These are phyloP conservation scores for Rhagoletis zephyria DNA, from an alignment of 1,140 invertebrate species.

Conservation along the genomic window DNA sequence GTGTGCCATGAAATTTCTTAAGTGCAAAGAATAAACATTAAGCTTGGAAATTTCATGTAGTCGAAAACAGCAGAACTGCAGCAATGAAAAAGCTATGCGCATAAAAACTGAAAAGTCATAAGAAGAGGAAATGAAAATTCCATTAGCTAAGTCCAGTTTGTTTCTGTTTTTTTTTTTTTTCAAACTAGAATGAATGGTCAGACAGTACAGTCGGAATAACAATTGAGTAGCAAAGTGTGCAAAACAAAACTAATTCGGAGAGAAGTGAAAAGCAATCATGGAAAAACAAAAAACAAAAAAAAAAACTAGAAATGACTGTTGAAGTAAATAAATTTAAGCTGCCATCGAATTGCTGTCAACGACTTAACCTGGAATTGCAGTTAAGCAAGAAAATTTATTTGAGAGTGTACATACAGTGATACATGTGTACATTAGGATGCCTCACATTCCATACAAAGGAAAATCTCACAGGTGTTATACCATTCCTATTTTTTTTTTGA, in stretches of 20 bases:
- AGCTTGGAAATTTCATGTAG: too few relatives aligned
- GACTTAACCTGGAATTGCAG: not conserved
- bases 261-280: not conserved
- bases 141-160: not conserved
- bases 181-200: not conserved
- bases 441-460: too few relatives aligned
- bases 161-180: not conserved
- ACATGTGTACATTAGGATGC: too few relatives aligned
- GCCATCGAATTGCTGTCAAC: conserved; percentile 44
- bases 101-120: not conserved
- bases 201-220: not conserved
- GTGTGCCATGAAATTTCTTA: too few relatives aligned
- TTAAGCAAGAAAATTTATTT: not conserved
- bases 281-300: conserved; percentile 1
- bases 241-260: not conserved
- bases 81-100: not conserved
- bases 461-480: too few relatives aligned
- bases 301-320: not conserved
- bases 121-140: not conserved
- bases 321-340: conserved; percentile 45
- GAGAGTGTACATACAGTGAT: too few relatives aligned
- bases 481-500: too few relatives aligned
- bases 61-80: not conserved
- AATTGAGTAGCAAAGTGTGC: not conserved
- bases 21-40: not conserved